Percentiles rank a stretch among this genome's conserved stretches.
Evolutionary conservation across 2,888 invertebrate genomes (phyloP).

Genomic region (Lithophane semibrunnea): DNA sequence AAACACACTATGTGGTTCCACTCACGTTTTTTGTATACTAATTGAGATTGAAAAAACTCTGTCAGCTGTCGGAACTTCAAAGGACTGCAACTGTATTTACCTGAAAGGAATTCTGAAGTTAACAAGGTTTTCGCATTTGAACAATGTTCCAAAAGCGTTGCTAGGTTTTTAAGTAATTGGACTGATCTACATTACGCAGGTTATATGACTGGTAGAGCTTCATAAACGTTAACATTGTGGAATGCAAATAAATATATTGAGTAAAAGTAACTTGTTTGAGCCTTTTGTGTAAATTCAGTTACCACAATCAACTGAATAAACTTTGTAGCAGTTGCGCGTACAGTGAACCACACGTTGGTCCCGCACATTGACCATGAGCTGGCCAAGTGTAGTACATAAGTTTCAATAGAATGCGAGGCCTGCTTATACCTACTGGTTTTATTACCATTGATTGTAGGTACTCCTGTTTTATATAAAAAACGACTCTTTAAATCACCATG

Average conservation of each 20-base stretch:
- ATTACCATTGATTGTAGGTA: neutral
- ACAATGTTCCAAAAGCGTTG: neutral
- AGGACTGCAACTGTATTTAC: neutral
- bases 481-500: neutral
- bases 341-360: neutral
- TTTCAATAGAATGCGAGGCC: too few species aligned
- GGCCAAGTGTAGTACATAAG: neutral
- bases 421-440: too few species aligned
- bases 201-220: neutral
- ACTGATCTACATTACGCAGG: neutral
- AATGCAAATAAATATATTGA: too few species aligned
- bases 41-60: slow-evolving; percentile 29
- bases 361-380: neutral
- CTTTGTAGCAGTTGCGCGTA: neutral
- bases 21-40: slow-evolving; percentile 24
- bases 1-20: slow-evolving; percentile 28
- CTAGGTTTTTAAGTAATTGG: neutral
- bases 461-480: neutral
- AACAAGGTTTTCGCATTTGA: neutral
- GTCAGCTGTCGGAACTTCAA: neutral
- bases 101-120: neutral
- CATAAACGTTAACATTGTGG: too few species aligned
- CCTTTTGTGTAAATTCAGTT: neutral
- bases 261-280: neutral
- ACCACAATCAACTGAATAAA: neutral